Conservation (phyloP, 2,797 vertebrate species). For the Pelobates cultripes region DNA sequence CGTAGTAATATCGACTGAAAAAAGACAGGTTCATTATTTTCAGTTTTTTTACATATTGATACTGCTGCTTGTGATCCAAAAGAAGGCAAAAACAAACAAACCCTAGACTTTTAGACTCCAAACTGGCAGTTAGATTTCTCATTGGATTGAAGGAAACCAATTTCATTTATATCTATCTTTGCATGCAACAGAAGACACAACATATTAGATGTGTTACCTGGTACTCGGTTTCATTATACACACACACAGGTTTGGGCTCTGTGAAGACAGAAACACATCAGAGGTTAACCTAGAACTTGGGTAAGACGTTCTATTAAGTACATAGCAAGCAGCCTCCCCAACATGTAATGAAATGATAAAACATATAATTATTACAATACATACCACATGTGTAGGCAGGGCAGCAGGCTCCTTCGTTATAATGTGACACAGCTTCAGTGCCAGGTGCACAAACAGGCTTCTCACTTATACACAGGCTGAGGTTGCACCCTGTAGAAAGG, state of each 20-base stretch:
- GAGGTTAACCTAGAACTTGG: background rate
- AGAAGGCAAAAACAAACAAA: no score
- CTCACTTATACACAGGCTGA: conserved; percentile 61
- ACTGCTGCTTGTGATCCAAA: no score
- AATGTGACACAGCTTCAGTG: conserved; percentile 45
- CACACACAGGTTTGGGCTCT: conserved; percentile 72
- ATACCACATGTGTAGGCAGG: conserved; percentile 70
- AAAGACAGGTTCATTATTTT: no score
- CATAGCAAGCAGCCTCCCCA: no score
- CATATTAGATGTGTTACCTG: conserved; percentile 65
- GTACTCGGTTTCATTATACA: conserved; percentile 67
- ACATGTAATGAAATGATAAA: background rate
- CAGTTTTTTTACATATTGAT: no score
- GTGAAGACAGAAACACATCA: conserved; percentile 8
- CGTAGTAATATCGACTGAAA: no score
- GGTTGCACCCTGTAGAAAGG: conserved; percentile 73
- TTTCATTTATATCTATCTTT: background rate
- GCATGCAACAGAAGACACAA: background rate
- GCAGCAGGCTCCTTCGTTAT: conserved; percentile 69
- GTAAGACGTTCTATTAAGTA: background rate
- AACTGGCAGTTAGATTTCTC: no score
- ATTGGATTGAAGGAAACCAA: no score
- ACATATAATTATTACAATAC: conserved; percentile 44
- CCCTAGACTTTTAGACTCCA: no score
- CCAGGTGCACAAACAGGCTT: conserved; percentile 63